Conservation (phyloP, 2,888 invertebrate species). For the Xestoiulus laeticollis region DNA sequence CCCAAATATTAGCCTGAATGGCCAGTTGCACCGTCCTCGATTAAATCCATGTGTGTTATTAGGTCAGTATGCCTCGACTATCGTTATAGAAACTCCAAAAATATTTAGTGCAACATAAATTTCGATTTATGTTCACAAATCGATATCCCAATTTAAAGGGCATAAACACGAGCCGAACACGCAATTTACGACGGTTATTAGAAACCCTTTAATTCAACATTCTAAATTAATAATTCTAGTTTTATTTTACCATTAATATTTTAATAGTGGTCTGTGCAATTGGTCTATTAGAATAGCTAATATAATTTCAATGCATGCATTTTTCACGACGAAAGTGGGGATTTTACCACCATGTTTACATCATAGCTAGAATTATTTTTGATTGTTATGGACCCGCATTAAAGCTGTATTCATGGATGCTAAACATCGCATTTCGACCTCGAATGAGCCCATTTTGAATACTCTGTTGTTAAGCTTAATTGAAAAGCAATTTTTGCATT, state of each 20-base stretch:
- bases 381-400: not conserved
- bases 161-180: no score
- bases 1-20: not conserved
- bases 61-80: no score
- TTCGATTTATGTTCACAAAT: no score
- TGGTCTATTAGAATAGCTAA: not conserved
- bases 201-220: not conserved
- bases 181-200: no score
- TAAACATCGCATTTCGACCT: not conserved
- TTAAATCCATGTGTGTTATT: not conserved
- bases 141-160: no score
- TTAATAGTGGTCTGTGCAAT: not conserved
- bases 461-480: slow-evolving; percentile 46
- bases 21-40: not conserved
- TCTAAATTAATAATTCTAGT: not conserved
- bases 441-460: slow-evolving; percentile 41
- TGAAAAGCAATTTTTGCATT: slow-evolving; percentile 2
- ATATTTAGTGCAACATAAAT: not conserved
- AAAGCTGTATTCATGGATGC: not conserved
- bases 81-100: not conserved
- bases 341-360: no score
- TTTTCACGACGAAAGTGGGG: not conserved
- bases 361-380: not conserved
- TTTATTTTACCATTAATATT: not conserved
- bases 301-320: not conserved